These are phyloP conservation scores for Elaeidobius kamerunicus DNA, from an alignment of 2,888 invertebrate genomes.

Conservation along the genomic window DNA sequence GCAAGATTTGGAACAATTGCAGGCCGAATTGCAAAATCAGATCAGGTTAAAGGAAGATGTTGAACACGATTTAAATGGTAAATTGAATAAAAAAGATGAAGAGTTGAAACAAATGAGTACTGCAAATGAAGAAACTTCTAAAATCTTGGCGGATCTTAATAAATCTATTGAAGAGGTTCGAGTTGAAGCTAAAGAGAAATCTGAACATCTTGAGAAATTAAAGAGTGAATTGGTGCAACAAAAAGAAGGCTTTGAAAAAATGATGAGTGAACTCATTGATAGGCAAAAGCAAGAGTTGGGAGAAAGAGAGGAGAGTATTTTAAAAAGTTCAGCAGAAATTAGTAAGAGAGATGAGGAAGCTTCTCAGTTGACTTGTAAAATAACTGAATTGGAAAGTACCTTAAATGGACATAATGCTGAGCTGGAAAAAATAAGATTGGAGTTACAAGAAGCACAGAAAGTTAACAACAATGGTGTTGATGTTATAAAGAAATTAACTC, in stretches of 20 bases:
- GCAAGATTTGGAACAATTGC: too few species aligned
- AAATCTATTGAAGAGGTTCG: constrained; percentile 51
- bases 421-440: constrained; percentile 22
- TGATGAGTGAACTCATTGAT: constrained; percentile 14
- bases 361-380: constrained; percentile 7
- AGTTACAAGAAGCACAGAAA: constrained; percentile 19
- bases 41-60: too few species aligned
- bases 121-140: constrained; percentile 40
- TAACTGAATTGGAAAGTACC: constrained; percentile 7
- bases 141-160: constrained; percentile 39
- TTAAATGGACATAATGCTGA: constrained; percentile 16
- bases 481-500: constrained; percentile 20
- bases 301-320: constrained; percentile 16
- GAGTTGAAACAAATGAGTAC: constrained; percentile 46
- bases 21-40: too few species aligned
- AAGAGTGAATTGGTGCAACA: constrained; percentile 19
- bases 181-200: constrained; percentile 14
- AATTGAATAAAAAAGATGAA: constrained; percentile 45
- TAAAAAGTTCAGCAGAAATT: constrained; percentile 11
- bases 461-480: constrained; percentile 17
- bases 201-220: constrained; percentile 27
- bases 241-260: constrained; percentile 19
- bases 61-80: too few species aligned
- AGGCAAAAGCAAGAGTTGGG: constrained; percentile 15
- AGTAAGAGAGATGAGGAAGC: constrained; percentile 26